Evolutionary conservation across 2,888 invertebrate genomes (phyloP).

Genomic region (Chymomyza procnemis): DNA sequence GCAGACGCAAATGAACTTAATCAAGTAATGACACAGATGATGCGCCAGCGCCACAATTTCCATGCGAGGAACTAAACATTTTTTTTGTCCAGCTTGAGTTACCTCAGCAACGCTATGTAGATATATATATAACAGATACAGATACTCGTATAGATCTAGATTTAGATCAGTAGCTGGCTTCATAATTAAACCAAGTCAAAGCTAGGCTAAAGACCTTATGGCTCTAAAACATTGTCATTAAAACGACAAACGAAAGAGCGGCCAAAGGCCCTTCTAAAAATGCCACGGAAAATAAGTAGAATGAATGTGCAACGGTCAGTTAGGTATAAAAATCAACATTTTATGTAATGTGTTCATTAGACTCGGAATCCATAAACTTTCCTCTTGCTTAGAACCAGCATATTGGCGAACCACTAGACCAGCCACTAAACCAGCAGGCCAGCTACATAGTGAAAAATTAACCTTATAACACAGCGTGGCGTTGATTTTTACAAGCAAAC

Average conservation of each 20-base stretch:
- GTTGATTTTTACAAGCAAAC: conserved; percentile 68
- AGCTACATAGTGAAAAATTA: conserved; percentile 50
- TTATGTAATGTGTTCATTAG: conserved; percentile 70
- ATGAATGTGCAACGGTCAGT: neutral
- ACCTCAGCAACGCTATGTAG: conserved; percentile 51
- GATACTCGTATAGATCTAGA: conserved; percentile 33
- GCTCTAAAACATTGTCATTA: conserved; percentile 52
- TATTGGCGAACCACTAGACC: conserved; percentile 1
- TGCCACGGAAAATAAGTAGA: conserved; percentile 11
- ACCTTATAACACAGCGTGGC: conserved; percentile 64
- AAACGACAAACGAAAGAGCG: conserved; percentile 36
- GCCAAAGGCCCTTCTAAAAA: conserved; percentile 52
- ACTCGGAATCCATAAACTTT: conserved; percentile 10
- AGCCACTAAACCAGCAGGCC: neutral
- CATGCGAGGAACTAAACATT: neutral
- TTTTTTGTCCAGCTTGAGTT: conserved; percentile 30
- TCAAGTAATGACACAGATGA: conserved; percentile 67
- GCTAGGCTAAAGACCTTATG: conserved; percentile 28
- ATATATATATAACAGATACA: neutral
- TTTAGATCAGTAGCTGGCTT: conserved; percentile 66
- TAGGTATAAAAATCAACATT: conserved; percentile 61
- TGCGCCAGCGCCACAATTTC: conserved; percentile 55
- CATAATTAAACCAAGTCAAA: conserved; percentile 51
- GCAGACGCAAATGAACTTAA: conserved; percentile 63
- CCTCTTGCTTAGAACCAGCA: neutral